Percentiles rank a stretch among this genome's conserved stretches.
phyloP scores from a whole-genome alignment of 2,888 invertebrate species.

The Ectemnius cavifrons region DNA sequence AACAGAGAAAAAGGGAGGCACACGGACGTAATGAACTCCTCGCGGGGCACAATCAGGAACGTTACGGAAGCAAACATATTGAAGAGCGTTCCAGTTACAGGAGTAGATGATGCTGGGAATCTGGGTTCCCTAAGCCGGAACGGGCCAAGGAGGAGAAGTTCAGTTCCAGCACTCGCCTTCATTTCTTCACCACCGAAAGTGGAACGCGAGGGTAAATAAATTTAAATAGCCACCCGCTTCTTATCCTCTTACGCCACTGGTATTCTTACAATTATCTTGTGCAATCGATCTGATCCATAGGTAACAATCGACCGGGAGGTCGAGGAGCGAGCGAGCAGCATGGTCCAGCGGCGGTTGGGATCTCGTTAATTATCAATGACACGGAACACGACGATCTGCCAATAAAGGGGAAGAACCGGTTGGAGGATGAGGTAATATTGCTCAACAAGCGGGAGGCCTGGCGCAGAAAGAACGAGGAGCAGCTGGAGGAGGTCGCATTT shows the following conservation, averaged over 20 bases:
- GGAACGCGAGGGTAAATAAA: background rate
- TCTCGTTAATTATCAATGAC: constrained; percentile 2
- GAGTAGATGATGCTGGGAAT: no score
- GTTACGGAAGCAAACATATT: no score
- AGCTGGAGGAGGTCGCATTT: constrained; percentile 67
- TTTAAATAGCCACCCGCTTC: background rate
- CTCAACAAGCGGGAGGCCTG: constrained; percentile 67
- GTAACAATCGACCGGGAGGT: background rate
- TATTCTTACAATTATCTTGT: background rate
- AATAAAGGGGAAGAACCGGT: constrained; percentile 53
- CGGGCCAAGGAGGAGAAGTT: no score
- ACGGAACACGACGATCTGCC: constrained; percentile 34
- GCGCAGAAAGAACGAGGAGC: constrained; percentile 60
- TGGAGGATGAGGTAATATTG: constrained; percentile 62
- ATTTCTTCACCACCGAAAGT: background rate
- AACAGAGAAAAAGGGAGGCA: no score
- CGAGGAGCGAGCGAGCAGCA: background rate
- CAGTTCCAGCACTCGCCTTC: no score
- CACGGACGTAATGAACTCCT: no score
- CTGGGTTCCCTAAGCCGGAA: no score
- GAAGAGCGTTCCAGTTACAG: no score
- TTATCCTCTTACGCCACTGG: background rate
- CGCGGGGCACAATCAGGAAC: no score
- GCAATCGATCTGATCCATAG: background rate
- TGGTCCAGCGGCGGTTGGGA: background rate